A percentile compares a stretch with the other conserved stretches of the same genome.
phyloP scores from a whole-genome alignment of 2,888 invertebrate genomes.

The Iselma pallidipennis region DNA sequence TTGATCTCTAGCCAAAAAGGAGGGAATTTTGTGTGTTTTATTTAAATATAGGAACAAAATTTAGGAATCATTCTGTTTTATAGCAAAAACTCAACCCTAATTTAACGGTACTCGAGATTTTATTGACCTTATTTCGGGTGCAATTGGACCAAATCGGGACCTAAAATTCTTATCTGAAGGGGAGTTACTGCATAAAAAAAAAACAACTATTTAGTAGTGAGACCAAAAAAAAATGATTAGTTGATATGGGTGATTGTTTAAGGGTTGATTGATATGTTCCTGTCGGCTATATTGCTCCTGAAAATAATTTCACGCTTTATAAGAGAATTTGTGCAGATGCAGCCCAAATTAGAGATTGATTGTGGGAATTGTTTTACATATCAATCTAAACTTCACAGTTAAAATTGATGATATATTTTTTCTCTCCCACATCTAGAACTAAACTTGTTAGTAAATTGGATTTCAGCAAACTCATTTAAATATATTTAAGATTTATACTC shows the following conservation, averaged over 20 bases:
- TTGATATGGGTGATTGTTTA: no score
- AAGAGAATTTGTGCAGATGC: neutral
- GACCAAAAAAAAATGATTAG: no score
- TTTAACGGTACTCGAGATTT: neutral
- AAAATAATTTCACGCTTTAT: no score
- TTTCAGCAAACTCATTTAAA: no score
- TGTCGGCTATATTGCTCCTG: no score
- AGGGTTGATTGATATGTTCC: neutral
- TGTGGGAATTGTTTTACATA: no score
- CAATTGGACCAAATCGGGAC: neutral
- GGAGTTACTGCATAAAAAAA: neutral
- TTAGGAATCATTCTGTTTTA: neutral
- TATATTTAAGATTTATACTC: no score
- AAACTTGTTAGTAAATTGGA: no score
- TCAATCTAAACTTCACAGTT: no score
- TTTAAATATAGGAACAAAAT: neutral
- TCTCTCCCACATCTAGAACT: no score
- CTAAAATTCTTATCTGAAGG: neutral
- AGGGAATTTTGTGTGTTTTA: constrained; percentile 2
- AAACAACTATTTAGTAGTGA: no score
- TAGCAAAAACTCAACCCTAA: constrained; percentile 4
- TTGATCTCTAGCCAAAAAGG: neutral
- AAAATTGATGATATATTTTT: no score
- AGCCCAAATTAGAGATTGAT: neutral
- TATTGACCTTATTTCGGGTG: neutral